Base-by-base conservation (phyloP, 2,113 vertebrate species). In the Propithecus coquereli region DNA sequence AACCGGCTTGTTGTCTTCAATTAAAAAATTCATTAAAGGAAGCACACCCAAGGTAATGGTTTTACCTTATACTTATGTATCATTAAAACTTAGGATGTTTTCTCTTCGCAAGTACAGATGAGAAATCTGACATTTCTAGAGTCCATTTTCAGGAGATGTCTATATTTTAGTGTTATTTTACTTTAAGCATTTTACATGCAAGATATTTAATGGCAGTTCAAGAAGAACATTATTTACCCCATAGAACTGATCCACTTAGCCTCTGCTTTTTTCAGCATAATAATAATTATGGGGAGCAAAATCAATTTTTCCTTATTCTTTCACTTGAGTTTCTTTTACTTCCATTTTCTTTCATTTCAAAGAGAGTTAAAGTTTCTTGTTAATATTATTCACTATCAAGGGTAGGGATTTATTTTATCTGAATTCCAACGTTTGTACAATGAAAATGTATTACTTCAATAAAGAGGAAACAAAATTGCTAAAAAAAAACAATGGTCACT, bases 11-110 rank as follows among this genome's bases (percentile, higher is more conserved):
- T 88, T 99, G 94, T 99, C 99, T 6, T 99, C 99, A 1, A 99
- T 99, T 97, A 99, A 99, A 90, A 99, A 99, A 94, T 99, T 99
- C 65, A 99, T 99, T 40, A 99, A 99, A 97, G 99, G 99, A 96
- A 99, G 98, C 97, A 99, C 99, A 57, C 95, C 99, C 94, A 99
- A 99, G 98, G 99, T 99, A 98, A 94, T 6, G 9, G 17, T 0
- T 5, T 92, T 91, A 34, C 40, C 23, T 45, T 34, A 6, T 66
- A 79, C 32, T 91, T 85, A 71, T 1, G 50, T 79, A 71, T 83
- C 14, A 59, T 61, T 86, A 50, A 87, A 40, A 6, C 73, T 61
- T 90, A 76, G 59, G 1, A 25, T 59, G 25, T 87, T 66, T 95
- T 43, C 13, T 74, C 16, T 83, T 70, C 63, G 45, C 3, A 37